Evolutionary conservation across 37 sponge, comb jelly and placozoan species (phyloP).

Genomic region (Lycopodina hypogea): DNA sequence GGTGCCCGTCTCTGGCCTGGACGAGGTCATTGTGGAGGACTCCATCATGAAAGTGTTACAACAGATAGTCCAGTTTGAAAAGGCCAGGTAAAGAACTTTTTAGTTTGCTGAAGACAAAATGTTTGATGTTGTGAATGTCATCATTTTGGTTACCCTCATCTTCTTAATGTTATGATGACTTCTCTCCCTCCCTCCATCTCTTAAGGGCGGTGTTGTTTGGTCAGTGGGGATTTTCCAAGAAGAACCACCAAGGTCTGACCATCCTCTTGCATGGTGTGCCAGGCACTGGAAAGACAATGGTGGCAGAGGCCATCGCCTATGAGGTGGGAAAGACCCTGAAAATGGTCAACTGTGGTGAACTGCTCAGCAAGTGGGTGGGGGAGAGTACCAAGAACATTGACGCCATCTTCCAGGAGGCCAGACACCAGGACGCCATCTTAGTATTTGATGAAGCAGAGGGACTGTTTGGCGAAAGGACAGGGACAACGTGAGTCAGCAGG

Average conservation of each 20-base stretch:
- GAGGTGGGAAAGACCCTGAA: constrained; percentile 89
- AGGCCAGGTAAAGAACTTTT: constrained; percentile 50
- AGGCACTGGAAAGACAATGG: constrained; percentile 80
- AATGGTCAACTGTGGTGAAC: constrained; percentile 83
- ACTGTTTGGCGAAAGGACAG: constrained; percentile 70
- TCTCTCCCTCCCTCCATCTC: no score
- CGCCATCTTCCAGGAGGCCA: constrained; percentile 72
- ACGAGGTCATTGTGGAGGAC: constrained; percentile 71
- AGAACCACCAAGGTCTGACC: constrained; percentile 59
- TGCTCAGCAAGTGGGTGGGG: constrained; percentile 87
- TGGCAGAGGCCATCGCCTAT: constrained; percentile 87
- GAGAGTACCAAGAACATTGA: constrained; percentile 86
- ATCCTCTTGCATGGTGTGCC: constrained; percentile 78
- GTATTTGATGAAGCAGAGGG: constrained; percentile 87
- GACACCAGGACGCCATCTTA: constrained; percentile 65
- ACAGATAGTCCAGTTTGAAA: constrained; percentile 83
- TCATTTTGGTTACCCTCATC: no score
- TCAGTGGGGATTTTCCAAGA: constrained; percentile 80
- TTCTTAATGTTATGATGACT: no score
- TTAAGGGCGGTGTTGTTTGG: constrained; percentile 77
- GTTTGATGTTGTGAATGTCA: background rate
- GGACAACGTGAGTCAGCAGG: constrained; percentile 44
- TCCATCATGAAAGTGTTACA: constrained; percentile 39
- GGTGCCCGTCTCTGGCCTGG: constrained; percentile 71
- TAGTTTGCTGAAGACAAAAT: background rate